Evolutionary conservation across 2,888 invertebrate genomes (phyloP), one percentile per base, ranked within the genome.

Genomic region (Hemistola chrysoprasaria): DNA sequence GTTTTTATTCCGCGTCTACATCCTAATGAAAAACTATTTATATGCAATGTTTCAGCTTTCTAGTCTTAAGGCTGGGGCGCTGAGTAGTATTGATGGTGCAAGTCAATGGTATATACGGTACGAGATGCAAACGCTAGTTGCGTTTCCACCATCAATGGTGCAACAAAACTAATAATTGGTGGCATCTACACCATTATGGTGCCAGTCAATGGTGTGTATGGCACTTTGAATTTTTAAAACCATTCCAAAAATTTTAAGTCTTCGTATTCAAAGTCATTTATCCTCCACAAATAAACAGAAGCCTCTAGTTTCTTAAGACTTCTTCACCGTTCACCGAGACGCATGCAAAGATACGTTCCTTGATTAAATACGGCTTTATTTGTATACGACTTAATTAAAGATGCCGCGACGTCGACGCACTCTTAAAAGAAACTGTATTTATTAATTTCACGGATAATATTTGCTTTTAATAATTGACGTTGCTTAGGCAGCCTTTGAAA

Each of bases 401-500:
- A 78, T 72, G 71, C 75, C 74, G 59, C 69, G 65, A 62, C 68
- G 72, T 64, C 65, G 59, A 62, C 62, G 59, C 53, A 53, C 56
- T 59, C 53, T 83, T 84, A 84, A 87, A 87, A 86, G 84, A 86
- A 87, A 77, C 72, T 59, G 67, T 74, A 84, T 83, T 85, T 83
- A 86, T 82, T 84, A 79, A 86, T 85, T 81, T 80, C 77, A 62
- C 53, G 62, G 74, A 68, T 71, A 86, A 88, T 85, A 84, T 88
- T 88, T 82, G 71, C 71, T 70, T 79, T 77, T 82, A 78, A 82
- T 87, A 84, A 81, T 77, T 71, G 65, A 67, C 65, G 62, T 65
- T 71, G 71, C 75, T 71, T 64, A 53, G 41, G 60, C 48, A 37
- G 42, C 34, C 57, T 72, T 71, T 68, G 71, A 62, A 34, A 63